Conservation (phyloP, 2,888 invertebrate species). For the Alloplasta piceator region DNA sequence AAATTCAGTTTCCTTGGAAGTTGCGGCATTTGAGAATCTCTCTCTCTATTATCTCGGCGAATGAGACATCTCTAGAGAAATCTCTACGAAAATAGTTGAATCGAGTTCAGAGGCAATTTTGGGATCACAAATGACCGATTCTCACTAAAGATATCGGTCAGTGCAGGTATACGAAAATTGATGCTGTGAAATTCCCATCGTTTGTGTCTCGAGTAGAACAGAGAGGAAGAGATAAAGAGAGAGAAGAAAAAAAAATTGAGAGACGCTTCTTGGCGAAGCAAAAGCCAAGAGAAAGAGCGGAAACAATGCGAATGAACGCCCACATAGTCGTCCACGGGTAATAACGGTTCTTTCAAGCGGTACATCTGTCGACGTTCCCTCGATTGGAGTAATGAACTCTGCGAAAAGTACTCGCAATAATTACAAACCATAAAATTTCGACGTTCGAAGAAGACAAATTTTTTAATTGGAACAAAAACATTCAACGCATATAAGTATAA, state of each 20-base stretch:
- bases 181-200: background rate
- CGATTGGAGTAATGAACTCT: slow-evolving; percentile 40
- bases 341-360: slow-evolving; percentile 56
- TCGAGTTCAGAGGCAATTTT: slow-evolving; percentile 19
- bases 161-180: slow-evolving; percentile 6
- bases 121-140: slow-evolving; percentile 2
- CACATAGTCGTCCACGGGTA: slow-evolving; percentile 35
- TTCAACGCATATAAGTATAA: too few species aligned
- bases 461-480: too few species aligned
- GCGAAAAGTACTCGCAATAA: too few species aligned
- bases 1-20: background rate
- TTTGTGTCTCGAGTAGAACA: background rate
- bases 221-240: background rate
- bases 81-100: background rate
- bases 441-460: too few species aligned
- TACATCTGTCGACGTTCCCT: slow-evolving; percentile 21
- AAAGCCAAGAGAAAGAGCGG: background rate
- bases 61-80: too few species aligned
- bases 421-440: too few species aligned
- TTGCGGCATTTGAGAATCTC: slow-evolving; percentile 44
- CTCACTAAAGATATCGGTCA: too few species aligned
- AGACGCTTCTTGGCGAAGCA: background rate
- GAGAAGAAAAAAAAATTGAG: background rate
- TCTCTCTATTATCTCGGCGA: background rate
- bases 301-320: slow-evolving; percentile 54